Conservation (phyloP, 2,797 vertebrate species). For the Propithecus perrieri region DNA sequence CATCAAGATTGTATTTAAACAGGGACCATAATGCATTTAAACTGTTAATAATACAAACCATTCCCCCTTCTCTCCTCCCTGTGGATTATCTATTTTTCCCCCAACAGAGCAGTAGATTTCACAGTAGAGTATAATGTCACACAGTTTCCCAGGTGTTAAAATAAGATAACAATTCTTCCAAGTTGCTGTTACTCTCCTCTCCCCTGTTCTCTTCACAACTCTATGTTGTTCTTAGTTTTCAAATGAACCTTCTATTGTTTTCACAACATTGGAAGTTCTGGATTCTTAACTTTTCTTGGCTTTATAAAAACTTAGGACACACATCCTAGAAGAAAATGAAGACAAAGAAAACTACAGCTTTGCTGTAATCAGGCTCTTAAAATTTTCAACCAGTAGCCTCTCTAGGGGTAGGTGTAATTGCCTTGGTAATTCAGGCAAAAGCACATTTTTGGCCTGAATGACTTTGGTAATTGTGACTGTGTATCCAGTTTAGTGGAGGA, state of each 20-base stretch:
- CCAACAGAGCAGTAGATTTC: constrained; percentile 43
- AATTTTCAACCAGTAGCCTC: constrained; percentile 37
- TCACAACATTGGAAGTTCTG: background rate
- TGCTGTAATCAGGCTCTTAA: background rate
- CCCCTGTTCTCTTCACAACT: background rate
- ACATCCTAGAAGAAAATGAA: constrained; percentile 26
- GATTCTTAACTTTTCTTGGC: constrained; percentile 6
- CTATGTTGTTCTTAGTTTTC: background rate
- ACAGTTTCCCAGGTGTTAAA: constrained; percentile 30
- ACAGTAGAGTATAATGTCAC: constrained; percentile 18
- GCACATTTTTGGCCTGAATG: constrained; percentile 43
- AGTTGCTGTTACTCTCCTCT: background rate
- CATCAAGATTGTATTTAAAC: constrained; percentile 76
- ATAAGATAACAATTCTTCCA: background rate
- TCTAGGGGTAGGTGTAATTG: constrained; percentile 24
- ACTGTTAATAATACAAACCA: constrained; percentile 69
- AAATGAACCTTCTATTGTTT: background rate
- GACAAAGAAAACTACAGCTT: background rate
- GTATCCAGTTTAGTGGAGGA: background rate
- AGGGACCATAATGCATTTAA: constrained; percentile 74
- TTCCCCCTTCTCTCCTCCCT: constrained; percentile 1
- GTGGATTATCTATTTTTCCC: constrained; percentile 29
- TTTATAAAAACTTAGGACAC: constrained; percentile 29
- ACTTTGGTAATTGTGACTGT: constrained; percentile 34
- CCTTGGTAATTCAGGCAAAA: constrained; percentile 58